Base-by-base conservation (phyloP, 1,140 invertebrate genomes). In the Sitophilus oryzae region DNA sequence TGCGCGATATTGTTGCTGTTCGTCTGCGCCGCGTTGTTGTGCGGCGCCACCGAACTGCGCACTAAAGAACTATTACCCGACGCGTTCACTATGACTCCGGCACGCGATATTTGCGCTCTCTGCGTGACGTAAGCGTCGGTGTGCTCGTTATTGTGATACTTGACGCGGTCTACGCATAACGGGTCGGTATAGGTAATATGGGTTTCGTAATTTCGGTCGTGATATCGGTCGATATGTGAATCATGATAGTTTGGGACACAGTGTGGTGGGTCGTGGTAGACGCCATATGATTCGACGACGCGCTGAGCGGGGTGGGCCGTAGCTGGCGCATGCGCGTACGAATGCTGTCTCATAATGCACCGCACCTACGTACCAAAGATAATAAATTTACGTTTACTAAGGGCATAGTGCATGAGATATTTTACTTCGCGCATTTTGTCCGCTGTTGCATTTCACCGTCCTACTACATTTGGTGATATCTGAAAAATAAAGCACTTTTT, bases 1-100 rank as follows among this genome's bases (percentile, higher is more conserved):
- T 48, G 54, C 30, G 47, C 58, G 59, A 30, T 46, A 35, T 48
- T 52, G 41, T 56, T 30, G n/a, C 46, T 42, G 40, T 60, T 54
- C 20, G 44, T 38, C n/a, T 55, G 57, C 21, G 41, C 25, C 15
- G 53, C 16, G 18, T 53, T 38, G 10, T 30, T 36, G 10, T n/a
- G 18, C 18, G 20, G 25, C n/a, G 34, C 15, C 15, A 35, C 51
- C 9, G 46, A 56, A 22, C 38, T 23, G 19, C 53, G 52, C 41
- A 76, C 67, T 0, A 76, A 74, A 45, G 67, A 71, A 2, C 69
- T 76, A 51, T 78, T 73, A 3, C 76, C 75, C 52, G 71, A 73
- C 18, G 72, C 73, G 58, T 78, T 77, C 6, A 78, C 77, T 8
- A 79, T 71, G 8, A 78, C 74, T 3, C 76, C 48, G 15, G 53